phyloP scores from a whole-genome alignment of 2,888 invertebrate genomes.

The Pyrrhia umbra region DNA sequence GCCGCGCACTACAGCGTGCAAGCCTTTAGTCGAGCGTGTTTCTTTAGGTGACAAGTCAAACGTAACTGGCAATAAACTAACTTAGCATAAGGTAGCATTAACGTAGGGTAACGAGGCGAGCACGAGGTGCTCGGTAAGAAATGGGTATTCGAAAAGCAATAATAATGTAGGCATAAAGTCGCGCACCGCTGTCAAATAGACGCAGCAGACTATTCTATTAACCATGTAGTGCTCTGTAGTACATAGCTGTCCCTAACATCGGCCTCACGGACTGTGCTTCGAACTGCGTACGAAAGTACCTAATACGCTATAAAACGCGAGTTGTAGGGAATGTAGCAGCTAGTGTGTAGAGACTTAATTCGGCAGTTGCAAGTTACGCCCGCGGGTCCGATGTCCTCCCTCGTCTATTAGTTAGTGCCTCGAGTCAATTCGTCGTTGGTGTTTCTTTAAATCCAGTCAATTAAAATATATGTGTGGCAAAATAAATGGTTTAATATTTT shows the following conservation, averaged over 20 bases:
- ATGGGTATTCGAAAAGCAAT: slow-evolving; percentile 91
- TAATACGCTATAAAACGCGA: slow-evolving; percentile 31
- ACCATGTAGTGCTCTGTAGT: slow-evolving; percentile 77
- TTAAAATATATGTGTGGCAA: no score
- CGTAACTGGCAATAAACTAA: slow-evolving; percentile 88
- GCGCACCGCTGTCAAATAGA: slow-evolving; percentile 84
- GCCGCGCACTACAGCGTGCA: slow-evolving; percentile 79
- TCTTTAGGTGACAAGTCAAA: slow-evolving; percentile 81
- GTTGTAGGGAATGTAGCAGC: slow-evolving; percentile 56
- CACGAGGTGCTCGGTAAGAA: slow-evolving; percentile 88
- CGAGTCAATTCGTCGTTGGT: slow-evolving; percentile 83
- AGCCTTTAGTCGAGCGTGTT: slow-evolving; percentile 86
- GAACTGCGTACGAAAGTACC: slow-evolving; percentile 22
- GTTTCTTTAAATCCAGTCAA: slow-evolving; percentile 86
- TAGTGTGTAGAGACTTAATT: slow-evolving; percentile 54
- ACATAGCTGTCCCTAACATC: slow-evolving; percentile 41
- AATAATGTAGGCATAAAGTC: slow-evolving; percentile 88
- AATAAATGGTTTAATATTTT: no score
- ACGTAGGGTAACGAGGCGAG: slow-evolving; percentile 78
- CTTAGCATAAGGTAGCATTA: slow-evolving; percentile 81
- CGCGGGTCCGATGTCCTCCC: slow-evolving; percentile 63
- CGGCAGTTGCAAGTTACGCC: slow-evolving; percentile 28
- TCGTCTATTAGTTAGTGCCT: slow-evolving; percentile 82
- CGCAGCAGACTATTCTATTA: slow-evolving; percentile 75
- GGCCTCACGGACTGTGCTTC: slow-evolving; percentile 37